Base-by-base conservation (phyloP, 2,797 vertebrate genomes). In the Lutjanus argentimaculatus region DNA sequence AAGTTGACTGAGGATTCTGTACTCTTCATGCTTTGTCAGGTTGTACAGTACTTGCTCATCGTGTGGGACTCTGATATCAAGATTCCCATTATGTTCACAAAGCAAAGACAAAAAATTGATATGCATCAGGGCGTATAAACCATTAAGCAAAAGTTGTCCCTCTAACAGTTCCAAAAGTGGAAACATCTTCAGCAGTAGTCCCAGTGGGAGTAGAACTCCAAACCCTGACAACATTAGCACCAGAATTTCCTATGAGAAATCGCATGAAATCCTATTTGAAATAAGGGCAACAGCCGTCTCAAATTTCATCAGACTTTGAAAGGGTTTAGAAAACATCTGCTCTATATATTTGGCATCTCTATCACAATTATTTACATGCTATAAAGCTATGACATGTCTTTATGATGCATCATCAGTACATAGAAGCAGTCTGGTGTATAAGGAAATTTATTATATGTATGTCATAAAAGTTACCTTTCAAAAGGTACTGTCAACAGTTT, bases 401-500 rank as follows among this genome's bases (percentile, higher is more conserved):
- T 2, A 49, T 46, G 11, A 49, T 71, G 46, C 14, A 22, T 43
- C 30, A 42, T 63, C 40, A 36, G 7, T 30, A 43, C 62, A 30
- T 15, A 7, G 4, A 17, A 36, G n/a, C n/a, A 13, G 57, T 42
- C 40, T 56, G 25, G 19, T 51, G 13, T 45, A 48, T 1, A 19
- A 52, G 21, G 8, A 53, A 76, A 66, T 48, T 17, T 7, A 65
- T 53, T 49, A 46, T 43, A 53, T 22, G 16, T 30, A 51, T 72
- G 46, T 40, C 36, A 22, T 43, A 72, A 46, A 36, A 36, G 22
- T n/a, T n/a, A 30, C 19, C 17, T 73, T 14, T 62, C 25, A 45
- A 25, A 49, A 58, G 36, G 45, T 53, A 14, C 46, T 53, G 19
- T 53, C 63, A 62, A 16, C 56, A 46, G 7, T 57, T 55, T 55